phyloP scores from a whole-genome alignment of 2,888 invertebrate genomes.

The Tenthredo notha region DNA sequence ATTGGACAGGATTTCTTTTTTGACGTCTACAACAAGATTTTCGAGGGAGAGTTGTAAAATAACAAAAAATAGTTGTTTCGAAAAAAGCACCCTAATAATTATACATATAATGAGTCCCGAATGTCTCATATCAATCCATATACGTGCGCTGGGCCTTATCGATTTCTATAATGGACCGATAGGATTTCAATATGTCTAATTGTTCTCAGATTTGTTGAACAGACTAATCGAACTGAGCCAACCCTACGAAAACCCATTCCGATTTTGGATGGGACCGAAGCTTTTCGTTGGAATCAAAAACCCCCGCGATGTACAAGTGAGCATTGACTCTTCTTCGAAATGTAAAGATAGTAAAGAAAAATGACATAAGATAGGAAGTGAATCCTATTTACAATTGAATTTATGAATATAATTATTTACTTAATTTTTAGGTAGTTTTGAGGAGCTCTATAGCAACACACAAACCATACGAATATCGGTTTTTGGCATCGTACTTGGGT shows the following conservation, averaged over 20 bases:
- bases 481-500: constrained; percentile 63
- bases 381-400: background rate
- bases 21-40: too few relatives aligned
- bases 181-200: background rate
- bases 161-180: background rate
- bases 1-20: too few relatives aligned
- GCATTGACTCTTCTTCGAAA: background rate
- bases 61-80: too few relatives aligned
- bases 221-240: constrained; percentile 55
- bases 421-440: constrained; percentile 60
- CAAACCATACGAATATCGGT: constrained; percentile 61
- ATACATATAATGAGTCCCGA: background rate
- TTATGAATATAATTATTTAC: background rate
- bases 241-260: constrained; percentile 59
- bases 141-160: too few relatives aligned
- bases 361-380: background rate
- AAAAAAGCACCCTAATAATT: too few relatives aligned
- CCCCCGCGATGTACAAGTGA: constrained; percentile 58
- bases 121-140: too few relatives aligned
- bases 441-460: constrained; percentile 60
- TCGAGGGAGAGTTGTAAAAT: too few relatives aligned
- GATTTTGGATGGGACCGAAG: constrained; percentile 64
- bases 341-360: too few relatives aligned
- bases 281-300: constrained; percentile 59
- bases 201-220: constrained; percentile 58